These are phyloP conservation scores for Moxostoma hubbsi DNA, from an alignment of 2,797 vertebrate species.

Conservation along the genomic window DNA sequence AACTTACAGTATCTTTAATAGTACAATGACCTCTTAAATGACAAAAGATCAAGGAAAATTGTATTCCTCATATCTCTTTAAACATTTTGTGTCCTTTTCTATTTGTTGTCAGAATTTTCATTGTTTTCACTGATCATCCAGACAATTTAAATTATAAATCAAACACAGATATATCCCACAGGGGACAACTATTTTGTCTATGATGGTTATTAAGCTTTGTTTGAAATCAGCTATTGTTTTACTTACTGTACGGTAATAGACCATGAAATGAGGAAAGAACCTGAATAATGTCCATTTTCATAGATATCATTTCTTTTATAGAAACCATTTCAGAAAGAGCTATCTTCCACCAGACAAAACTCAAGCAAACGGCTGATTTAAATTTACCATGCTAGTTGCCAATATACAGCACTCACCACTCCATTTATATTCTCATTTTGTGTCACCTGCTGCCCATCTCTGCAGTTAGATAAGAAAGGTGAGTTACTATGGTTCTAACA, in stretches of 20 bases:
- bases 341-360: not conserved
- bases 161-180: not conserved
- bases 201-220: not conserved
- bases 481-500: too few relatives aligned
- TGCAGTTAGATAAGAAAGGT: not conserved
- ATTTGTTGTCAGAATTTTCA: too few relatives aligned
- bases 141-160: not conserved
- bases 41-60: too few relatives aligned
- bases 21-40: too few relatives aligned
- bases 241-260: not conserved
- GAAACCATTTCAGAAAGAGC: not conserved
- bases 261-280: not conserved
- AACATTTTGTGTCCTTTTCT: too few relatives aligned
- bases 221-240: not conserved
- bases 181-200: too few relatives aligned
- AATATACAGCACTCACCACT: too few relatives aligned
- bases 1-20: too few relatives aligned
- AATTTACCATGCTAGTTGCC: not conserved
- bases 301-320: not conserved
- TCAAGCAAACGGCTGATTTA: not conserved
- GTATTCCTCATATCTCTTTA: too few relatives aligned
- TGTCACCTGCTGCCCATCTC: too few relatives aligned
- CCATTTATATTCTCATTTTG: too few relatives aligned
- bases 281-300: not conserved
- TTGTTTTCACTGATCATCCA: too few relatives aligned